These are phyloP conservation scores for Cavia aperea DNA, from an alignment of 2,113 vertebrate species.

Conservation along the genomic window DNA sequence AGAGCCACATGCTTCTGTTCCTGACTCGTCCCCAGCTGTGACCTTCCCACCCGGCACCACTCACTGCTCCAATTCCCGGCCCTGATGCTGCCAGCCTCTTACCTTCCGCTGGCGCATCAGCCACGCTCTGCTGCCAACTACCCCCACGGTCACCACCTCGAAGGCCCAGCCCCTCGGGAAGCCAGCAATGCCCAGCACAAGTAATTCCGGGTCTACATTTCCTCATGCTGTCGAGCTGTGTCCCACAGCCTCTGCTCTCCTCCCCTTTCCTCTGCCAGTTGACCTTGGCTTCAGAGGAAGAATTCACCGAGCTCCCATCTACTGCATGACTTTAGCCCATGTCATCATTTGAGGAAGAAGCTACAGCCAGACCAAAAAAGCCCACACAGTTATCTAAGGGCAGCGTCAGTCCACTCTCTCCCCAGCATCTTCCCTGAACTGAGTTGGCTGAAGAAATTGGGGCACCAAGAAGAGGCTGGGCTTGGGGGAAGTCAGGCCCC, in stretches of 20 bases:
- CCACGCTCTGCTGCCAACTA: background rate
- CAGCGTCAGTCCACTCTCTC: accelerated
- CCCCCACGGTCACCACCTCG: conserved; percentile 4
- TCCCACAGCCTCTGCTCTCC: background rate
- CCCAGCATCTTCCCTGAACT: background rate
- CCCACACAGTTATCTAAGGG: too few species aligned
- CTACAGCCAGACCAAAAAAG: background rate
- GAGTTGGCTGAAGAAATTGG: accelerated
- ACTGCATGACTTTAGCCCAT: background rate
- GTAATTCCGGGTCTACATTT: background rate
- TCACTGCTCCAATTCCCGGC: background rate
- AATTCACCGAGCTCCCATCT: background rate
- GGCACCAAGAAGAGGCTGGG: background rate
- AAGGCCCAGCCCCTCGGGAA: background rate
- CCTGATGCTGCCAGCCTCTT: background rate
- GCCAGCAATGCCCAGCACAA: background rate
- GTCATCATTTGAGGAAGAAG: background rate
- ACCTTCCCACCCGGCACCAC: conserved; percentile 54
- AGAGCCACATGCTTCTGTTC: conserved; percentile 32
- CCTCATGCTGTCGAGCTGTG: accelerated
- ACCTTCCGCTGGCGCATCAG: conserved; percentile 20
- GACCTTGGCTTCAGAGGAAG: background rate
- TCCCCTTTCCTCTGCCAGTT: background rate
- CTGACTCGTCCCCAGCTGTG: conserved; percentile 58
- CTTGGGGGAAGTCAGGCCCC: background rate